Percentiles rank a stretch among this genome's conserved stretches.
Conservation (phyloP, 2,888 invertebrate species). For the Aproaerema taeniolella region DNA sequence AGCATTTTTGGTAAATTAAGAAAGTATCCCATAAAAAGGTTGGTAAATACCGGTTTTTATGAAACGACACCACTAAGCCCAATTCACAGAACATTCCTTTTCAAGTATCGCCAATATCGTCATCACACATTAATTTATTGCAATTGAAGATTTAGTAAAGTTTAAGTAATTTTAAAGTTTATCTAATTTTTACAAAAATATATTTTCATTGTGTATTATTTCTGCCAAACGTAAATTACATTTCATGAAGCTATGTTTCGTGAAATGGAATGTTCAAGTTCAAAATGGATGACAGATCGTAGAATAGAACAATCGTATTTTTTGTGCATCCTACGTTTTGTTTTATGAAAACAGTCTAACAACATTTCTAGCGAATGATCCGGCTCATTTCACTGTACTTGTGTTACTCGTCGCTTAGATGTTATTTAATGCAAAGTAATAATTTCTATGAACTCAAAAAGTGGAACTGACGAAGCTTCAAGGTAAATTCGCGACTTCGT, state of each 20-base stretch:
- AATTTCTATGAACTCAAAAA: conserved; percentile 76
- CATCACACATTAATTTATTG: too few species aligned
- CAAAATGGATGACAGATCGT: conserved; percentile 61
- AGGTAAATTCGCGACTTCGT: conserved; percentile 53
- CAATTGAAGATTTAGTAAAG: background rate
- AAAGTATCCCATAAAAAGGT: too few species aligned
- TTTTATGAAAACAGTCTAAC: conserved; percentile 35
- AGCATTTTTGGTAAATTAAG: too few species aligned
- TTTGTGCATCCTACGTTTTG: conserved; percentile 49
- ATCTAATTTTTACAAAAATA: background rate
- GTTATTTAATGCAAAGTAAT: conserved; percentile 48
- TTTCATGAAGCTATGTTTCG: conserved; percentile 17
- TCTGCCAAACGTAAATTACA: background rate
- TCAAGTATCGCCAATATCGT: too few species aligned
- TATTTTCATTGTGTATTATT: background rate
- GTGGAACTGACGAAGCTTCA: conserved; percentile 77
- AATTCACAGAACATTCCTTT: too few species aligned
- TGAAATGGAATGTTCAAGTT: conserved; percentile 29
- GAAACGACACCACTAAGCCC: too few species aligned
- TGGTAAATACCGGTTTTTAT: too few species aligned
- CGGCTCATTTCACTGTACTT: conserved; percentile 38
- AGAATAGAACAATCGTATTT: conserved; percentile 51
- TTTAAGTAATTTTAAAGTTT: background rate
- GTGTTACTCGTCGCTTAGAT: conserved; percentile 41
- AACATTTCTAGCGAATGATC: conserved; percentile 37